Evolutionary conservation across 2,113 vertebrate species (phyloP), one percentile per base, ranked within the genome.

Genomic region (Triplophysa rosa): DNA sequence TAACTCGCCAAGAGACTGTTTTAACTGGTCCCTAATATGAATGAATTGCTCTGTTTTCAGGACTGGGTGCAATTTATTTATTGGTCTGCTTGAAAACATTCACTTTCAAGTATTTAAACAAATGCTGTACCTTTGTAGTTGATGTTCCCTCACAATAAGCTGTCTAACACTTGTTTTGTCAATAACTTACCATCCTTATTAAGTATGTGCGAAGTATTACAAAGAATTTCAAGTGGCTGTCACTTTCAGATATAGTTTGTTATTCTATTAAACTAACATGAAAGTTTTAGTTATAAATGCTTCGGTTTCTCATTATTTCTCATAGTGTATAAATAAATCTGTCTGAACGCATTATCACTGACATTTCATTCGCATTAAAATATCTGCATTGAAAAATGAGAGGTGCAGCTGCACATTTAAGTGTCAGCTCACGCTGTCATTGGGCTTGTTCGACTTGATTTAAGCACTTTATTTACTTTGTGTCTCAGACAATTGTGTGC

Each of bases 241-340:
- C 73, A 77, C 23, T 75, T 75, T 63, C 65, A 21, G 73, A n/a
- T 47, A 29, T 52, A 52, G 45, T 77, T 77, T 77, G 74, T 33
- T 77, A 63, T 52, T 64, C 26, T 37, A 77, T 65, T 77, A 77
- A 77, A 77, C 74, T 52, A 77, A 65, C 59, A 65, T 65, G 17
- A 21, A 33, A 33, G 26, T 77, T 77, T 77, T 77, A 54, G 12
- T 49, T 65, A 65, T 33, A 65, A n/a, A 19, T n/a, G 59, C 14
- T 65, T 37, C 26, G 23, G 23, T 33, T 77, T 66, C 49, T 37
- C 47, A 63, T 74, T 63, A 26, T 77, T 45, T 7, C 10, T 8
- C 19, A 19, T n/a, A n/a, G 37, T 47, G 9, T 26, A 45, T 37
- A 14, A 16, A 33, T 54, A 21, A 42, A 40, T 24, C 1, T 40